A percentile compares a stretch with the other conserved stretches of the same genome.
phyloP scores from a whole-genome alignment of 2,888 invertebrate genomes.

The Nymphalis urticae region DNA sequence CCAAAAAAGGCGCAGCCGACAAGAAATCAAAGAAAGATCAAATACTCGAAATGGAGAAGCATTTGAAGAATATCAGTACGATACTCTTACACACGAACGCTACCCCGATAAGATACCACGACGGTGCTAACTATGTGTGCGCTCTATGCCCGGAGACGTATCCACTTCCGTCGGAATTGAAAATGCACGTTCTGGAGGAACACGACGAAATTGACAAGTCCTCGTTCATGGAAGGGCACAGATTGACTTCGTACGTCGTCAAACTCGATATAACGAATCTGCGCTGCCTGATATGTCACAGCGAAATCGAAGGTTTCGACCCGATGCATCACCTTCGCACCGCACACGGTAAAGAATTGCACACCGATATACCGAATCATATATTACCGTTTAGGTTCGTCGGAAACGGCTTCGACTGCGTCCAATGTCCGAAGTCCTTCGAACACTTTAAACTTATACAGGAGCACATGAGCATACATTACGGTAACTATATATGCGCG shows the following conservation, averaged over 20 bases:
- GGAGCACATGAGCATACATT: constrained; percentile 56
- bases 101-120: constrained; percentile 50
- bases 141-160: constrained; percentile 32
- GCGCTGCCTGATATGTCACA: constrained; percentile 39
- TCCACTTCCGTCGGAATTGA: constrained; percentile 28
- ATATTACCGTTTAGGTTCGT: constrained; percentile 56
- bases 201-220: constrained; percentile 35
- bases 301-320: constrained; percentile 34
- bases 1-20: constrained; percentile 22
- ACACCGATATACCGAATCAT: constrained; percentile 46
- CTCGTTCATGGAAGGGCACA: constrained; percentile 50
- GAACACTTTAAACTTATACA: constrained; percentile 42
- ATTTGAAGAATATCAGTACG: constrained; percentile 50
- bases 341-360: constrained; percentile 42
- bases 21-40: constrained; percentile 32
- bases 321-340: constrained; percentile 36
- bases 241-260: constrained; percentile 50
- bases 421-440: constrained; percentile 41
- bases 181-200: constrained; percentile 31
- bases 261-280: constrained; percentile 56
- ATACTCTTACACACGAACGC: constrained; percentile 57
- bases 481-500: constrained; percentile 50
- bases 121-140: constrained; percentile 31
- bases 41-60: constrained; percentile 44
- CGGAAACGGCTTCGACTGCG: constrained; percentile 43